These are phyloP conservation scores for Urophycis tenuis DNA, from an alignment of 2,797 vertebrate genomes.

Conservation along the genomic window DNA sequence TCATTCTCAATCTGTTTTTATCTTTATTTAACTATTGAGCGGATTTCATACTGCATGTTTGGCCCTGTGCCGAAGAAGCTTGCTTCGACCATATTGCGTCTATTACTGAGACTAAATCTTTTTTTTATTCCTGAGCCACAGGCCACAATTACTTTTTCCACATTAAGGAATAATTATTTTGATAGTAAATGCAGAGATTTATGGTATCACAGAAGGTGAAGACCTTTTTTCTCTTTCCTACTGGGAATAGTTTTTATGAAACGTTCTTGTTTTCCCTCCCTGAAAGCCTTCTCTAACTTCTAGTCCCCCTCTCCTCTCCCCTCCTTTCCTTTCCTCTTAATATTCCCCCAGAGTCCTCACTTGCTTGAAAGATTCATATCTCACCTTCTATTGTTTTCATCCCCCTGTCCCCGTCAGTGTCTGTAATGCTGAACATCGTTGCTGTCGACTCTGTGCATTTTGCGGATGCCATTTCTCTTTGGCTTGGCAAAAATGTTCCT, in stretches of 20 bases:
- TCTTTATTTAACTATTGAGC: constrained; percentile 8
- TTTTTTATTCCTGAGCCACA: constrained; percentile 5
- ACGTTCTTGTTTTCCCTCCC: not conserved
- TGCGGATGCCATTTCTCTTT: not conserved
- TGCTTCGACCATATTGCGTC: not conserved
- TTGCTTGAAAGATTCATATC: not conserved
- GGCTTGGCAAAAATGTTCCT: not conserved
- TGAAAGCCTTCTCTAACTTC: not conserved
- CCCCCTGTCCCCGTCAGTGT: not conserved
- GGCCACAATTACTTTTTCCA: not conserved
- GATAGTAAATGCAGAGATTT: not conserved
- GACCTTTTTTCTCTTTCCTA: not conserved
- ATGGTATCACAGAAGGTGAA: not conserved
- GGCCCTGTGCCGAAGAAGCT: not conserved
- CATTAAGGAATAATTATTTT: not conserved
- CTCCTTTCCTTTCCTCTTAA: constrained; percentile 1
- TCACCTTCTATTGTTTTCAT: not conserved
- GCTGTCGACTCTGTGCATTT: not conserved
- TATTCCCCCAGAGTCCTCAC: not conserved
- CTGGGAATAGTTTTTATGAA: not conserved
- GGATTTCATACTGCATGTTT: not conserved
- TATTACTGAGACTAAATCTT: not conserved
- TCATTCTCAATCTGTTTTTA: constrained; percentile 2
- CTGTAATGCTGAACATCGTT: not conserved
- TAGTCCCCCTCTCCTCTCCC: not conserved